phyloP scores from a whole-genome alignment of 2,888 invertebrate genomes.

The Augochlorella aurata region DNA sequence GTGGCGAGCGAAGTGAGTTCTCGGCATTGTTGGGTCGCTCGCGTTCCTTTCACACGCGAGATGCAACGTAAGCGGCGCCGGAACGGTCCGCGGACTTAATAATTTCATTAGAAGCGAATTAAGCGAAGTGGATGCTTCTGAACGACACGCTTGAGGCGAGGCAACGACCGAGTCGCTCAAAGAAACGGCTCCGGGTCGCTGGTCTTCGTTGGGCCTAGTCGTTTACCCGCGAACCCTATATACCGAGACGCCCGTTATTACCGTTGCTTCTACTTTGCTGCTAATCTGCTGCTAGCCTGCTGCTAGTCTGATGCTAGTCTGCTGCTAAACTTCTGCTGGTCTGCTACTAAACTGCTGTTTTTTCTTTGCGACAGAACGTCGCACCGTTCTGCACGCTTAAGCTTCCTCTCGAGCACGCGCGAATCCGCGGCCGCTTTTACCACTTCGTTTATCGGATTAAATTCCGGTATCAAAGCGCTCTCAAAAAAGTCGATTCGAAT shows the following conservation, averaged over 20 bases:
- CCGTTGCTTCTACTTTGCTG: background rate
- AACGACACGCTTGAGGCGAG: background rate
- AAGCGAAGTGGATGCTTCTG: slow-evolving; percentile 10
- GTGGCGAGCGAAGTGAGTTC: background rate
- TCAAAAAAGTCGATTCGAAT: background rate
- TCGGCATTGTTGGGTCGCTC: background rate
- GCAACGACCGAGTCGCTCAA: background rate
- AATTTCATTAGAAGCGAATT: slow-evolving; percentile 35
- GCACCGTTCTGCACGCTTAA: background rate
- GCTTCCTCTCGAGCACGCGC: background rate
- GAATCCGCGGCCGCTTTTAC: background rate
- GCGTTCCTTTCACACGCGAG: background rate
- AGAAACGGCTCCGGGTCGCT: background rate
- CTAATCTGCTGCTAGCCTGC: no score
- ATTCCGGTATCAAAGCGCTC: background rate
- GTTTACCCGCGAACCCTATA: background rate
- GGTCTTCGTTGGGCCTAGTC: slow-evolving; percentile 1
- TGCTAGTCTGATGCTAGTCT: no score
- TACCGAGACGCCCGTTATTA: slow-evolving; percentile 12
- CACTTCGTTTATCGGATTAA: slow-evolving; percentile 24
- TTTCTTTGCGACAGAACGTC: slow-evolving; percentile 11
- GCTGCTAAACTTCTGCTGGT: no score
- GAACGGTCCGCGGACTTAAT: slow-evolving; percentile 14
- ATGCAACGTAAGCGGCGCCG: background rate
- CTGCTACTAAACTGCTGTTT: background rate